These are phyloP conservation scores for Cyphomyrus plagiostoma DNA, from an alignment of 2,113 vertebrate genomes.

Conservation along the genomic window DNA sequence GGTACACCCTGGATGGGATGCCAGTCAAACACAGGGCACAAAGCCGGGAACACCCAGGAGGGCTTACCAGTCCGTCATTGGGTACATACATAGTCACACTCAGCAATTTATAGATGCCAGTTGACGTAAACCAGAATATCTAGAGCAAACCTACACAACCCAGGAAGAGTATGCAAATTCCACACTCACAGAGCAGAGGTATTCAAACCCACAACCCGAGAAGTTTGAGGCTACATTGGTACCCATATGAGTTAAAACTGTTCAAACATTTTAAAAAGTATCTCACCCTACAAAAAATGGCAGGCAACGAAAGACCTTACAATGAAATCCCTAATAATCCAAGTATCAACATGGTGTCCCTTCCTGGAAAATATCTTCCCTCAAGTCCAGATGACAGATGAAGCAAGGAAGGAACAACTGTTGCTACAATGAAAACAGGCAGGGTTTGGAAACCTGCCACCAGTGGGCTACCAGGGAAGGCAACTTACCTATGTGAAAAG, in stretches of 20 bases:
- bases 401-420: not conserved
- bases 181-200: not conserved
- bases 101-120: not conserved
- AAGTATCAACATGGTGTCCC: not conserved
- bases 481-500: conserved; percentile 82
- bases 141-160: not conserved
- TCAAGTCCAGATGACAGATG: not conserved
- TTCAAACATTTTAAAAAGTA: not conserved
- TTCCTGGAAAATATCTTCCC: not conserved
- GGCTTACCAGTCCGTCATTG: not conserved
- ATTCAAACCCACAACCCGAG: not conserved
- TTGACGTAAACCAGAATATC: not conserved
- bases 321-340: not conserved
- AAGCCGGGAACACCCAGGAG: not conserved
- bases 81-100: not conserved
- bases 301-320: not conserved
- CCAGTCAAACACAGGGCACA: not conserved
- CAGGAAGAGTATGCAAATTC: not conserved
- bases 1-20: too few species aligned
- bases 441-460: not conserved
- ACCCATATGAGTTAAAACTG: not conserved
- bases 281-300: not conserved
- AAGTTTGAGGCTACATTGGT: not conserved
- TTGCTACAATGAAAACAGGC: not conserved
- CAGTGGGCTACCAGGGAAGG: not conserved